Conservation (phyloP, 2,888 invertebrate genomes). For the Eristalis arbustorum region DNA sequence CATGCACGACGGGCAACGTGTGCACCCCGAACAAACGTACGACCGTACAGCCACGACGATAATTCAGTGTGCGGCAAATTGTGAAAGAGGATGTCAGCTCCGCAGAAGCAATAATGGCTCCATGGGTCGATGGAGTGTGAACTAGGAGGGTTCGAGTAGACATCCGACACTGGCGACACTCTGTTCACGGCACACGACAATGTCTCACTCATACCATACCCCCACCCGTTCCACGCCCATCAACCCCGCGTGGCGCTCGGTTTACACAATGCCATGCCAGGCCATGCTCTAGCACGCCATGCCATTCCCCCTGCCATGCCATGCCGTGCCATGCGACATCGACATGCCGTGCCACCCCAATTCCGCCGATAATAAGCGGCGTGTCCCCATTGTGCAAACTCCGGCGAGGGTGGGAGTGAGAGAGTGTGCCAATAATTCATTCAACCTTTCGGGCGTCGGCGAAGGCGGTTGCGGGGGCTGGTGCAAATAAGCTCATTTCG, state of each 20-base stretch:
- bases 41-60: slow-evolving; percentile 23
- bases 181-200: slow-evolving; percentile 69
- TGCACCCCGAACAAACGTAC: neutral
- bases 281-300: neutral
- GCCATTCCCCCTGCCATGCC: neutral
- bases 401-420: slow-evolving; percentile 50
- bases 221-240: neutral
- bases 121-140: slow-evolving; percentile 64
- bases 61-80: slow-evolving; percentile 67
- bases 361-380: slow-evolving; percentile 68
- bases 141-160: slow-evolving; percentile 56
- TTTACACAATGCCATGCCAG: slow-evolving; percentile 43
- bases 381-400: slow-evolving; percentile 68
- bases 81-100: slow-evolving; percentile 65
- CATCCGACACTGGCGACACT: slow-evolving; percentile 63
- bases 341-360: slow-evolving; percentile 68
- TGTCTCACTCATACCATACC: slow-evolving; percentile 48
- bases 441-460: slow-evolving; percentile 46
- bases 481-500: slow-evolving; percentile 64
- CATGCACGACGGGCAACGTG: slow-evolving; percentile 11
- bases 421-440: slow-evolving; percentile 71
- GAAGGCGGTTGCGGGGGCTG: slow-evolving; percentile 12
- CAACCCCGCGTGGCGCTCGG: neutral
- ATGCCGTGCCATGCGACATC: slow-evolving; percentile 41
- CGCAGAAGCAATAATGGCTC: slow-evolving; percentile 59